These are phyloP conservation scores for Laticauda laticaudata DNA, from an alignment of 2,113 vertebrate species.

Conservation along the genomic window DNA sequence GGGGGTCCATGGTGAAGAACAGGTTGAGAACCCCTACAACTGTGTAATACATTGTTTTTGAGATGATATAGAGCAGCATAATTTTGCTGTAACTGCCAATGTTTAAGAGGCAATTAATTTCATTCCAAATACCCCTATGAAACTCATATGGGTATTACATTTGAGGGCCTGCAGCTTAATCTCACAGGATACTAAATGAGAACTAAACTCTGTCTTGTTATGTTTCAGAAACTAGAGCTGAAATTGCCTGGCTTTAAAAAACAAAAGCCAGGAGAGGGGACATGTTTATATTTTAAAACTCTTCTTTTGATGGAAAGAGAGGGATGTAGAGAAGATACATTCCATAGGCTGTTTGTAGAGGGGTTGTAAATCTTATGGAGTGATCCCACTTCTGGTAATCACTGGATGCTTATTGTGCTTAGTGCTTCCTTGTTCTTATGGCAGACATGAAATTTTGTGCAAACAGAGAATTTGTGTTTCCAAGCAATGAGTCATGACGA, in stretches of 20 bases:
- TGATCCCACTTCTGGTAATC: not conserved
- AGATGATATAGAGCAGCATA: not conserved
- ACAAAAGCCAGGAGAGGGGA: not conserved
- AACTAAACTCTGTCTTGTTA: not conserved
- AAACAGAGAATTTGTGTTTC: not conserved
- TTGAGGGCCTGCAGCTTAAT: not conserved
- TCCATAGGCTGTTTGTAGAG: not conserved
- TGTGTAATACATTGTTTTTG: not conserved
- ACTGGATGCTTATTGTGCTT: not conserved
- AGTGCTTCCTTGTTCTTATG: not conserved
- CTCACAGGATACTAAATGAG: not conserved
- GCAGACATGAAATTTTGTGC: not conserved
- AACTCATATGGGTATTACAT: not conserved
- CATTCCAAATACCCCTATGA: not conserved
- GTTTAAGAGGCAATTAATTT: not conserved
- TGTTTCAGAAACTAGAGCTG: not conserved
- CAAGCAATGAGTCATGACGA: not conserved
- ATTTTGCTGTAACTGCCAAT: conserved; percentile 2
- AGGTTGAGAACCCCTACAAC: not conserved
- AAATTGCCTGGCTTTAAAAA: not conserved
- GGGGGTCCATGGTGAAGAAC: not conserved
- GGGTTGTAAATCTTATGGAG: not conserved
- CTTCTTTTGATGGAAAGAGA: not conserved
- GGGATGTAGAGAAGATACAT: not conserved
- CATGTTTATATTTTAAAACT: not conserved